These are phyloP conservation scores for Stigmatopora nigra DNA, from an alignment of 2,113 vertebrate genomes.

Conservation along the genomic window DNA sequence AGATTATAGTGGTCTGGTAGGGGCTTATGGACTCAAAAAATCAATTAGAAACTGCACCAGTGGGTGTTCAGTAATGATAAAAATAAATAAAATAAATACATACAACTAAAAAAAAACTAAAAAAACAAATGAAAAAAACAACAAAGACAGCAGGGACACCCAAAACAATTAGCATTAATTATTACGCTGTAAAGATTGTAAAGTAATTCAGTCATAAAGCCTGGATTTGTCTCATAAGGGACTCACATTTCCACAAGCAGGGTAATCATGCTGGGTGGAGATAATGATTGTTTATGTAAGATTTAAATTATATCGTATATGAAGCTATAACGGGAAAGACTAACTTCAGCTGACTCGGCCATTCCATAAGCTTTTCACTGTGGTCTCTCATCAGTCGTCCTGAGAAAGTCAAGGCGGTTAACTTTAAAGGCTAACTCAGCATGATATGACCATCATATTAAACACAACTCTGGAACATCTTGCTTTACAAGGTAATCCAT, in stretches of 20 bases:
- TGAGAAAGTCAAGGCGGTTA: constrained; percentile 31
- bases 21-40: neutral
- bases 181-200: constrained; percentile 6
- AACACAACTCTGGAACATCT: constrained; percentile 41
- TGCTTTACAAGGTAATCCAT: constrained; percentile 28
- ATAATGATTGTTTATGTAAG: constrained; percentile 54
- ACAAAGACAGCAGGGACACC: neutral
- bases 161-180: constrained; percentile 2
- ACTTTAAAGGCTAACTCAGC: constrained; percentile 58
- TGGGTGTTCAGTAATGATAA: constrained; percentile 3
- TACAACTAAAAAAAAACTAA: neutral
- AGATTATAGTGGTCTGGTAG: neutral
- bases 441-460: constrained; percentile 43
- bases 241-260: constrained; percentile 17
- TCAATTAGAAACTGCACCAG: neutral
- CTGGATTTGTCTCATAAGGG: constrained; percentile 4
- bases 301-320: constrained; percentile 36
- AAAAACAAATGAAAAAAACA: constrained; percentile 6
- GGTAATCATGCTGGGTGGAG: constrained; percentile 30
- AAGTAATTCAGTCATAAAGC: constrained; percentile 1
- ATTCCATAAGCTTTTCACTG: constrained; percentile 39
- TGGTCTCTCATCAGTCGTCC: constrained; percentile 51
- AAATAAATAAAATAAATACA: neutral
- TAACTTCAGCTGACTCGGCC: constrained; percentile 34
- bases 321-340: constrained; percentile 48